Percentiles rank a stretch among this genome's conserved stretches.
These are phyloP conservation scores for Euglossa dilemma DNA, from an alignment of 1,140 invertebrate species.

Conservation along the genomic window DNA sequence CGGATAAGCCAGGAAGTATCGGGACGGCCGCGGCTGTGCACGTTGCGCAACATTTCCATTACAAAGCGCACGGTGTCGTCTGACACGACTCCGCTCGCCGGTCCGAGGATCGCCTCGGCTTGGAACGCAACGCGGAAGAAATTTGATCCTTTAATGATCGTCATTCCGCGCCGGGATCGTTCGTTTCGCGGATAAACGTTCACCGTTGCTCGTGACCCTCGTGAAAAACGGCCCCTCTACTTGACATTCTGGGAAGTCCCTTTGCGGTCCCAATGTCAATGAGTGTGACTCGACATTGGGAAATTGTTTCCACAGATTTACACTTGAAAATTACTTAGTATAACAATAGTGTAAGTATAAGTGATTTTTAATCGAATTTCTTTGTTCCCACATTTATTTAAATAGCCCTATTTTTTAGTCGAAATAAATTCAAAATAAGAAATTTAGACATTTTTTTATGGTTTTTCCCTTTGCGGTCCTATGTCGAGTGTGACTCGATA, in stretches of 20 bases:
- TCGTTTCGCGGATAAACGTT: neutral
- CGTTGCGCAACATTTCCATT: constrained; percentile 14
- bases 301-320: no score
- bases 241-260: neutral
- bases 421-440: no score
- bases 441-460: no score
- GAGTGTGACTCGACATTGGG: no score
- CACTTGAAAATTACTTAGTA: no score
- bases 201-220: constrained; percentile 2
- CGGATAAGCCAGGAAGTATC: constrained; percentile 1
- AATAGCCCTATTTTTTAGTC: no score
- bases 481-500: no score
- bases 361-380: no score
- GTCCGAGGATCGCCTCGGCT: neutral
- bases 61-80: constrained; percentile 15
- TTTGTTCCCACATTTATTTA: no score
- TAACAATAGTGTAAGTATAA: no score
- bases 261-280: no score
- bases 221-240: neutral
- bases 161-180: neutral
- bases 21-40: neutral
- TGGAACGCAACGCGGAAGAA: constrained; percentile 19
- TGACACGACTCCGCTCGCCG: neutral
- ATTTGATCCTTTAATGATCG: constrained; percentile 21
- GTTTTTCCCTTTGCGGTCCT: no score